Percentiles rank a stretch among this genome's conserved stretches.
Conservation (phyloP, 2,888 invertebrate species). For the Poecilobothrus nobilitatus region DNA sequence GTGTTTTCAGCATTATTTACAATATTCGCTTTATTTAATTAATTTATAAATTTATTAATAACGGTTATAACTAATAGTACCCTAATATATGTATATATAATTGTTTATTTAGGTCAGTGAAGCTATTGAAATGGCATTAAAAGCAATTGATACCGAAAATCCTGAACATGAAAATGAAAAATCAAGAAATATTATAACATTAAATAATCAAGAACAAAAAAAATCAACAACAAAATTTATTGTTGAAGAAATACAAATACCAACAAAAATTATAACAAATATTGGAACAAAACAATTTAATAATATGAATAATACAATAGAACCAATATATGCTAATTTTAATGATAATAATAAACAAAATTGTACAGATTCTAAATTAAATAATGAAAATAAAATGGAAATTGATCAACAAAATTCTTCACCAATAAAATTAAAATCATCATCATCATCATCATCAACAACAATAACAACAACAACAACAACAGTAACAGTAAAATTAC, state of each 20-base stretch:
- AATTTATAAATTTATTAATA: too few species aligned
- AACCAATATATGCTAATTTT: slow-evolving; percentile 13
- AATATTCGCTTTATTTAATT: background rate
- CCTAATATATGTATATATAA: too few species aligned
- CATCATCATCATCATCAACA: background rate
- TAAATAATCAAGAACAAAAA: background rate
- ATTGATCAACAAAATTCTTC: slow-evolving; percentile 22
- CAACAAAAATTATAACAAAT: slow-evolving; percentile 13
- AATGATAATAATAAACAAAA: slow-evolving; percentile 19
- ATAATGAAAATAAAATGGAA: background rate
- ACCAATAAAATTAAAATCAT: slow-evolving; percentile 26
- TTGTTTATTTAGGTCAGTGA: slow-evolving; percentile 50
- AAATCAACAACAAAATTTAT: background rate
- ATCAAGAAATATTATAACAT: slow-evolving; percentile 11
- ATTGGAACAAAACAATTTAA: background rate
- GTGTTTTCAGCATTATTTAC: slow-evolving; percentile 22
- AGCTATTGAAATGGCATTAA: slow-evolving; percentile 55
- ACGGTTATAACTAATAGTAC: too few species aligned
- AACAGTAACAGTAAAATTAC: background rate
- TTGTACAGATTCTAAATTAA: slow-evolving; percentile 18
- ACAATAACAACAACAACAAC: background rate
- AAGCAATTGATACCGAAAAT: slow-evolving; percentile 50
- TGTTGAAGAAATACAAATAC: background rate
- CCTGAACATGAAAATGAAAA: slow-evolving; percentile 35
- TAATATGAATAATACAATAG: slow-evolving; percentile 4